These are phyloP conservation scores for Rhyacophila evoluta DNA, from an alignment of 2,888 invertebrate species.

Conservation along the genomic window DNA sequence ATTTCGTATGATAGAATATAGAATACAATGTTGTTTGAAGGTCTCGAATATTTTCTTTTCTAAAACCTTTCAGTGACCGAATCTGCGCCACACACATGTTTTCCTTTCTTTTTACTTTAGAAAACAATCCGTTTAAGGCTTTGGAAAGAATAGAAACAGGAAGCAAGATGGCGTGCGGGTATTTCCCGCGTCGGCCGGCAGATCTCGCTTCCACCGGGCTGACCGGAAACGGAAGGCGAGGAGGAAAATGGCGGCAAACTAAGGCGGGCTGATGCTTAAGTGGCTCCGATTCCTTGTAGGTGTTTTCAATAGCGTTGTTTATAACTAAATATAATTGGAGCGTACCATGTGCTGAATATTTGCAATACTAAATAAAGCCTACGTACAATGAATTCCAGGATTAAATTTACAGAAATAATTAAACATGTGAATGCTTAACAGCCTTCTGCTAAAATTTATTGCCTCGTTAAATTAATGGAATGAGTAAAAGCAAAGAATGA, in stretches of 20 bases:
- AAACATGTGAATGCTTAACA: no score
- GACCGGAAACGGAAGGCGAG: conserved; percentile 36
- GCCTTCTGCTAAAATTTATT: no score
- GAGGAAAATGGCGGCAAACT: conserved; percentile 40
- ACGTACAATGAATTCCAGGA: no score
- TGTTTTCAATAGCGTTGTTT: background rate
- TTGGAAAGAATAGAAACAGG: conserved; percentile 20
- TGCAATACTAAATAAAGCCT: no score
- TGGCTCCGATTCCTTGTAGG: conserved; percentile 2
- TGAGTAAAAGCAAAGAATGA: no score
- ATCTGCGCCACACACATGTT: background rate
- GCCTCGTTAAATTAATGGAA: no score
- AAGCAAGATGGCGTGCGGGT: conserved; percentile 17
- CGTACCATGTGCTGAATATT: background rate
- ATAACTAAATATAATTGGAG: background rate
- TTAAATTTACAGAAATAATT: no score
- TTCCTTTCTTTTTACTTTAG: conserved; percentile 3
- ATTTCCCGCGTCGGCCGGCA: conserved; percentile 2
- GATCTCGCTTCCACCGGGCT: conserved; percentile 16
- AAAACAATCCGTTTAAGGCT: conserved; percentile 17
- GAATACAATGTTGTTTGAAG: conserved; percentile 9
- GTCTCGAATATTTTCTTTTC: background rate
- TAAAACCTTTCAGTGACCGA: background rate
- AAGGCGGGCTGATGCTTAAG: background rate
- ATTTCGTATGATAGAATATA: background rate